Conservation (phyloP, 1,140 invertebrate species). For the Zaprionus vittiger region DNA sequence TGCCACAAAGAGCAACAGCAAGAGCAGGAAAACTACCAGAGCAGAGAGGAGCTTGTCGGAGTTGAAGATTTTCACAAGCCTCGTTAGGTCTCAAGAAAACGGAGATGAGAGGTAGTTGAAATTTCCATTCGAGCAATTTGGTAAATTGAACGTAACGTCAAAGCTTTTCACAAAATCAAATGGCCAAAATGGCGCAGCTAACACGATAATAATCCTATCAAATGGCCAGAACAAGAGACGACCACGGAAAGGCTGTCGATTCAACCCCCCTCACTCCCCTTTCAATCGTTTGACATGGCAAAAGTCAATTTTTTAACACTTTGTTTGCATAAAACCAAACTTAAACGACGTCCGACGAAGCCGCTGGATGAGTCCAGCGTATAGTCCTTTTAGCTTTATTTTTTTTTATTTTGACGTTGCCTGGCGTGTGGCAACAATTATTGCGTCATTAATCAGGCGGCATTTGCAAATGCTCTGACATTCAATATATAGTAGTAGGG, state of each 20-base stretch:
- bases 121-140: conserved; percentile 76
- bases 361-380: conserved; percentile 18
- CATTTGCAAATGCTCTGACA: conserved; percentile 76
- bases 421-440: conserved; percentile 73
- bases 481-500: conserved; percentile 46
- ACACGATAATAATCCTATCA: conserved; percentile 81
- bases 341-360: conserved; percentile 45
- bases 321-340: conserved; percentile 63
- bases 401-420: background rate
- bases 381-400: conserved; percentile 8
- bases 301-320: conserved; percentile 81
- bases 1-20: background rate
- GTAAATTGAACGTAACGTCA: conserved; percentile 77
- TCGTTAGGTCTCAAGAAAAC: conserved; percentile 21
- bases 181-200: conserved; percentile 68
- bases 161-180: conserved; percentile 68
- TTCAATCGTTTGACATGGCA: conserved; percentile 7
- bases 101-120: conserved; percentile 56
- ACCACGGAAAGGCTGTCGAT: conserved; percentile 2
- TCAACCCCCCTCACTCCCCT: background rate
- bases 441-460: conserved; percentile 82
- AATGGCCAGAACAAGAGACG: conserved; percentile 59
- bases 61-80: conserved; percentile 16
- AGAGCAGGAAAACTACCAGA: background rate
- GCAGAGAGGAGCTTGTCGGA: background rate